These are phyloP conservation scores for Protonibea diacanthus DNA, from an alignment of 2,797 vertebrate genomes.

Conservation along the genomic window DNA sequence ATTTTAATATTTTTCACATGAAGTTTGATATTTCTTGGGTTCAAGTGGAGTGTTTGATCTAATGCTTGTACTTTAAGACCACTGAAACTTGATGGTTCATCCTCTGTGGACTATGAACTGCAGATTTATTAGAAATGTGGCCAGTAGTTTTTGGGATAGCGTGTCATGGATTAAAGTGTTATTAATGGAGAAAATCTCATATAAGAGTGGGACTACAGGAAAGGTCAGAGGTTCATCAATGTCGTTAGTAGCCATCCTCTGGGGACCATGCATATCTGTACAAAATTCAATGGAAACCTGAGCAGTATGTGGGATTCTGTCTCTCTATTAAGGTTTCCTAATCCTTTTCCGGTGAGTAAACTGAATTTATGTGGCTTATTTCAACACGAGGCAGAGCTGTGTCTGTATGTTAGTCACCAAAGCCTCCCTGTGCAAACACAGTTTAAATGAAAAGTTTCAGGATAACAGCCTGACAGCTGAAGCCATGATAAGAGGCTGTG, in stretches of 20 bases:
- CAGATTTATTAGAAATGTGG: neutral
- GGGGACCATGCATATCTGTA: neutral
- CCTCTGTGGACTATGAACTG: neutral
- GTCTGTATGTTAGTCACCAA: neutral
- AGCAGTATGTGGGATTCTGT: neutral
- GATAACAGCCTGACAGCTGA: neutral
- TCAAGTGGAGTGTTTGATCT: too few species aligned
- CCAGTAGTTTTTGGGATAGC: neutral
- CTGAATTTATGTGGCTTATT: neutral
- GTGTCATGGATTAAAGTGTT: neutral
- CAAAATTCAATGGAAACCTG: too few species aligned
- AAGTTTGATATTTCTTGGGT: too few species aligned
- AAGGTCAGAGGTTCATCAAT: neutral
- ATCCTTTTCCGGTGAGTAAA: neutral
- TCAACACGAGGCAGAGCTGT: neutral
- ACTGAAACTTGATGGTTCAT: too few species aligned
- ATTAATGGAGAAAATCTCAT: neutral
- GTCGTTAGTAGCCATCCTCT: neutral
- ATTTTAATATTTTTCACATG: too few species aligned
- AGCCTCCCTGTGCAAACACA: neutral
- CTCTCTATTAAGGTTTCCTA: neutral
- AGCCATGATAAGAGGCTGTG: neutral
- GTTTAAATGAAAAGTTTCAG: slow-evolving; percentile 10
- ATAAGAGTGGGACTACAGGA: neutral
- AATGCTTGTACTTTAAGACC: too few species aligned